Evolutionary conservation across 2,797 vertebrate genomes (phyloP).

Genomic region (Uromys caudimaculatus): DNA sequence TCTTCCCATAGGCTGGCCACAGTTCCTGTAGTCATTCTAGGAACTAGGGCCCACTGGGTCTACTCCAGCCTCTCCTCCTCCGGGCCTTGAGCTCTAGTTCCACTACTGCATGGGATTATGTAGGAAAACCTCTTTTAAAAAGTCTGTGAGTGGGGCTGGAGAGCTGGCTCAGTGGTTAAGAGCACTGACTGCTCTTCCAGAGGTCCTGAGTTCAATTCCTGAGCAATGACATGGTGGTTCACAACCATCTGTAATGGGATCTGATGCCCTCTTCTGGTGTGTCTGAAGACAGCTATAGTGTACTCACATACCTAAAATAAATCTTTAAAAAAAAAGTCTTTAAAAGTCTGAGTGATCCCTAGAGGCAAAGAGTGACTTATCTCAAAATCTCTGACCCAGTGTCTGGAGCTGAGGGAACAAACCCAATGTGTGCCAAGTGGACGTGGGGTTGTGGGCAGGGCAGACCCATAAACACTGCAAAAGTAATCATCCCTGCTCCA

Average conservation of each 20-base stretch:
- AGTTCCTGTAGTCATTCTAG: neutral
- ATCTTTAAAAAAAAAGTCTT: no score
- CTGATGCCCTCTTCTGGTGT: no score
- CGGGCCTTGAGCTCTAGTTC: neutral
- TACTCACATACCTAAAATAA: no score
- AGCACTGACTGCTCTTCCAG: no score
- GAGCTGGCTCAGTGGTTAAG: no score
- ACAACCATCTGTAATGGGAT: no score
- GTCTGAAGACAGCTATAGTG: no score
- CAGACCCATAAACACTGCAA: neutral
- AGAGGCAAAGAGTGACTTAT: neutral
- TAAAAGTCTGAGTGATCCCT: neutral
- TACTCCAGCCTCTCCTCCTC: neutral
- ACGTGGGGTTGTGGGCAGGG: rapidly evolving
- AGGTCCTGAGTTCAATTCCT: no score
- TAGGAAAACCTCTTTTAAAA: neutral
- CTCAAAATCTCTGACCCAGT: neutral
- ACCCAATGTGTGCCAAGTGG: neutral
- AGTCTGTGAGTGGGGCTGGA: neutral
- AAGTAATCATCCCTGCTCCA: neutral
- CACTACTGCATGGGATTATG: neutral
- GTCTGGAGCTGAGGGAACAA: neutral
- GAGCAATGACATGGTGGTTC: no score
- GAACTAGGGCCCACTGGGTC: neutral
- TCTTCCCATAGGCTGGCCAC: neutral